phyloP scores from a whole-genome alignment of 2,888 invertebrate species.

The Cheilosia variabilis region DNA sequence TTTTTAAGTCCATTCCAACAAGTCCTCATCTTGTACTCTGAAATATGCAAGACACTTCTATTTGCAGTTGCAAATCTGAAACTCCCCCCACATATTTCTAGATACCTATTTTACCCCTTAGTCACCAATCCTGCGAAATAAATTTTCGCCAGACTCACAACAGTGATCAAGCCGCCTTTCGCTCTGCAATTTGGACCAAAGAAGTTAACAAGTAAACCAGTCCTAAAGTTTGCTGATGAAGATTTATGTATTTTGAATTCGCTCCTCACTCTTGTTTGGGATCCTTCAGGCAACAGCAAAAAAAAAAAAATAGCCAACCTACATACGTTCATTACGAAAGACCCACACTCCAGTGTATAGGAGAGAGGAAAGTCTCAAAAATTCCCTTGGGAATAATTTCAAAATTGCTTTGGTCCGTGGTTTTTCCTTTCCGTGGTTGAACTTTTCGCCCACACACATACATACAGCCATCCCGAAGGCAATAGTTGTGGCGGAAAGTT shows the following conservation, averaged over 20 bases:
- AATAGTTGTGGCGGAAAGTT: constrained; percentile 31
- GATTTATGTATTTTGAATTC: constrained; percentile 10
- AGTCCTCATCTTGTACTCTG: too few species aligned
- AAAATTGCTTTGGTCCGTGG: constrained; percentile 25
- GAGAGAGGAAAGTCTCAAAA: constrained; percentile 3
- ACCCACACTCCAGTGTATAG: not conserved
- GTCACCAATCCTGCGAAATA: too few species aligned
- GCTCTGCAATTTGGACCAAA: too few species aligned
- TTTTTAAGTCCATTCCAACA: too few species aligned
- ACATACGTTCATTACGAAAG: constrained; percentile 1
- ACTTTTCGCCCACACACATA: not conserved
- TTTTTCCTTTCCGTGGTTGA: not conserved
- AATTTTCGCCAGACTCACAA: too few species aligned
- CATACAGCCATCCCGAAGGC: not conserved
- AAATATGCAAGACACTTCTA: too few species aligned
- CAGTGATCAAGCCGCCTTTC: too few species aligned
- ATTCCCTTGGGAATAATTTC: constrained; percentile 26
- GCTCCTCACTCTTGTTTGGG: not conserved
- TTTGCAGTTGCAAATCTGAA: too few species aligned
- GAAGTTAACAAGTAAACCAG: not conserved
- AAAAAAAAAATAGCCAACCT: not conserved
- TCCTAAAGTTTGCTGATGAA: not conserved
- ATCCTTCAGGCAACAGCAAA: not conserved
- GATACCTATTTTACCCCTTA: too few species aligned
- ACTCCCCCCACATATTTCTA: too few species aligned